Conservation (phyloP, 2,888 invertebrate species). For the Brachyopa scutellaris region DNA sequence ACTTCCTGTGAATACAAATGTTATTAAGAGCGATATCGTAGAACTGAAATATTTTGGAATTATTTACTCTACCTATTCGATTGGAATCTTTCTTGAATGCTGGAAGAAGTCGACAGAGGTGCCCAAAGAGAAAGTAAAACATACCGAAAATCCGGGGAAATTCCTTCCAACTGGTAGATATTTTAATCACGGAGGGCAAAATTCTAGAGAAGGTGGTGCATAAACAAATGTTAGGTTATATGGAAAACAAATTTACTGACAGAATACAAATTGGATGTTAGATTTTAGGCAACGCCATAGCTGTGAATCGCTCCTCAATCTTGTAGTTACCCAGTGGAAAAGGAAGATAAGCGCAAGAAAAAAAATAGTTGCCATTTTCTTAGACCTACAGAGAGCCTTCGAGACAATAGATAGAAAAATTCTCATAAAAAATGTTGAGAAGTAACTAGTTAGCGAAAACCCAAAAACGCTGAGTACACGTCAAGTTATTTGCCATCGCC, state of each 20-base stretch:
- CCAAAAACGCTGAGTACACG: background rate
- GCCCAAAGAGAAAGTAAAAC: too few relatives aligned
- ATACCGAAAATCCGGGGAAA: too few relatives aligned
- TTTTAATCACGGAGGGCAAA: too few relatives aligned
- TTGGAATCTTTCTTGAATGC: too few relatives aligned
- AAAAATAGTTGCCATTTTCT: constrained; percentile 8
- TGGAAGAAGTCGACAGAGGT: too few relatives aligned
- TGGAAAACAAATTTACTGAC: too few relatives aligned
- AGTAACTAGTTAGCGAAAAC: constrained; percentile 16
- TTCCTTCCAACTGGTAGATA: too few relatives aligned
- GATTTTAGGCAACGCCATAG: too few relatives aligned
- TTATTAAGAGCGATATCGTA: background rate
- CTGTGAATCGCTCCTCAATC: background rate
- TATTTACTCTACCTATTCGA: too few relatives aligned
- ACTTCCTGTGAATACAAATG: background rate
- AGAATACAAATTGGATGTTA: too few relatives aligned
- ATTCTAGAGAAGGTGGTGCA: background rate
- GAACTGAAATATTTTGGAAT: too few relatives aligned
- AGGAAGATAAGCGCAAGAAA: background rate
- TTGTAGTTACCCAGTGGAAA: constrained; percentile 3
- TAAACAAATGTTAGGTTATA: background rate
- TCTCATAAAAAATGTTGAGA: background rate
- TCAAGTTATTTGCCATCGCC: too few relatives aligned
- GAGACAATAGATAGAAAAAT: constrained; percentile 33
- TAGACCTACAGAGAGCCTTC: constrained; percentile 21